Percentiles rank a stretch among this genome's conserved stretches.
These are phyloP conservation scores for Actenoides hombroni DNA, from an alignment of 2,113 vertebrate species.

Conservation along the genomic window DNA sequence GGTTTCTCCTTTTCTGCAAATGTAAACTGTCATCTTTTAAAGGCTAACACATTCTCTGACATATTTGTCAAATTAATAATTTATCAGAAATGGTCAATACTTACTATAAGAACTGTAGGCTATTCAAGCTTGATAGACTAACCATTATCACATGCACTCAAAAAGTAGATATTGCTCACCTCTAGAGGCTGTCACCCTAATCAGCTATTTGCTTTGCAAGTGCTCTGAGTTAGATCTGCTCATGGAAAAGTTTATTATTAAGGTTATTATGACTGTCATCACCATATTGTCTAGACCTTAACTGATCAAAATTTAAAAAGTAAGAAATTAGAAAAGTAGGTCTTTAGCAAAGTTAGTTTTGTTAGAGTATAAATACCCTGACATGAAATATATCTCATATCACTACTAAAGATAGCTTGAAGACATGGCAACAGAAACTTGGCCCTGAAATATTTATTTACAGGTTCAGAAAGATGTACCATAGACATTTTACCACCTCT, in stretches of 20 bases:
- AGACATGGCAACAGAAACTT: background rate
- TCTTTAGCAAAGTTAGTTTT: background rate
- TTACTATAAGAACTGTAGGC: background rate
- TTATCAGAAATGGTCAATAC: background rate
- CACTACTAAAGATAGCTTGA: background rate
- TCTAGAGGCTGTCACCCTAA: background rate
- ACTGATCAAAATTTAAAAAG: background rate
- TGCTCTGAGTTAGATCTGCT: background rate
- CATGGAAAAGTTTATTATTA: background rate
- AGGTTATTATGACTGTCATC: background rate
- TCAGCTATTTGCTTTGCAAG: background rate
- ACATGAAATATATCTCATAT: background rate
- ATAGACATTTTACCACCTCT: background rate
- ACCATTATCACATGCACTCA: background rate
- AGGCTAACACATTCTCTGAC: background rate
- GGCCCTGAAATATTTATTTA: background rate
- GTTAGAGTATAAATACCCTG: background rate
- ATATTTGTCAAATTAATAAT: background rate
- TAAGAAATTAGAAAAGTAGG: background rate
- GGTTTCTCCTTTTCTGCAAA: background rate
- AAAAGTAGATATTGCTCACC: background rate
- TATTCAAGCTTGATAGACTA: background rate
- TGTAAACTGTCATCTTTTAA: background rate
- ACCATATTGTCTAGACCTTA: background rate
- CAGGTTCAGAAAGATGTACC: background rate